A percentile compares a stretch with the other conserved stretches of the same genome.
Evolutionary conservation across 2,797 vertebrate species (phyloP).

Genomic region (Crocodylus rhombifer): DNA sequence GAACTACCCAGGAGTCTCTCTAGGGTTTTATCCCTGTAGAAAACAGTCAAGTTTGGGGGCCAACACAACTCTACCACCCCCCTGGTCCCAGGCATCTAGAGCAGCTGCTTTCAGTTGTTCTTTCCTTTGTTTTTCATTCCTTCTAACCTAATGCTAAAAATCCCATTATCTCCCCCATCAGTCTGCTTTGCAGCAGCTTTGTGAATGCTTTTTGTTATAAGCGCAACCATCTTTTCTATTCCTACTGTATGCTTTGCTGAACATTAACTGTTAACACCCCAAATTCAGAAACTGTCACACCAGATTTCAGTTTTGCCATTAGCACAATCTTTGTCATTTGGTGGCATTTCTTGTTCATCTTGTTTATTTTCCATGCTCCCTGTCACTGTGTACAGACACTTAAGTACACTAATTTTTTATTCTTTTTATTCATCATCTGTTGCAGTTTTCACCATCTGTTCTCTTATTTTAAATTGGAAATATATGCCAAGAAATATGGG

Average conservation of each 20-base stretch:
- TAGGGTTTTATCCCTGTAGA: no score
- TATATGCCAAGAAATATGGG: not conserved
- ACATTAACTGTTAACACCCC: not conserved
- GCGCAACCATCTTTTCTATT: not conserved
- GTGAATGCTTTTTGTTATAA: not conserved
- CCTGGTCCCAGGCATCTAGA: not conserved
- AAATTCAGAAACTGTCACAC: not conserved
- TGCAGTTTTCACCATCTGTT: not conserved
- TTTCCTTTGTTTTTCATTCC: not conserved
- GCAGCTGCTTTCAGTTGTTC: not conserved
- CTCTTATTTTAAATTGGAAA: not conserved
- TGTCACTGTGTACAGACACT: not conserved
- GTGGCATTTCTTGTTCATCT: not conserved
- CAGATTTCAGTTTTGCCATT: not conserved
- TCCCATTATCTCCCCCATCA: not conserved
- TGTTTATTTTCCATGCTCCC: not conserved
- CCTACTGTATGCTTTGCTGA: no score
- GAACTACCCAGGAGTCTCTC: no score
- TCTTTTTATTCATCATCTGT: not conserved
- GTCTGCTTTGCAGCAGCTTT: not conserved
- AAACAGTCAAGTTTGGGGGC: not conserved
- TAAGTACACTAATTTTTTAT: not conserved
- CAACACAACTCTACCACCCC: not conserved
- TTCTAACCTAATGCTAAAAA: not conserved
- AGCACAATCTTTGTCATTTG: not conserved